Conservation (phyloP, 2,888 invertebrate species). For the Megalurothrips usitatus region DNA sequence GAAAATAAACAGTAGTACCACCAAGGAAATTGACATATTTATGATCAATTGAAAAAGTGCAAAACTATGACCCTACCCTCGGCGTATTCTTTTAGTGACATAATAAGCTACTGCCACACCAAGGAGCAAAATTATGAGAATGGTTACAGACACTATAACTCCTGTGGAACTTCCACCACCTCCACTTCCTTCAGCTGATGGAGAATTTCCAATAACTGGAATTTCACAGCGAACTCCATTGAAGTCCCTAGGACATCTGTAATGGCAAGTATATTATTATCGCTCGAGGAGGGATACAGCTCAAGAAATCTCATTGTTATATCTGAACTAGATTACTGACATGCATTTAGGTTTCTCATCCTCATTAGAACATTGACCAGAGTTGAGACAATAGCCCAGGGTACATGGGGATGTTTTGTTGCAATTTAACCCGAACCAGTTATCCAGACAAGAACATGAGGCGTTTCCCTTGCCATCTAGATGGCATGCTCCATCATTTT, state of each 20-base stretch:
- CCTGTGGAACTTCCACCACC: conserved; percentile 27
- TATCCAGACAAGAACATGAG: conserved; percentile 54
- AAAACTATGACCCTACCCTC: conserved; percentile 5
- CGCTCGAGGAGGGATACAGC: neutral
- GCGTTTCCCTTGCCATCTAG: conserved; percentile 50
- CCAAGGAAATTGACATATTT: conserved; percentile 31
- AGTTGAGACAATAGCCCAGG: conserved; percentile 33
- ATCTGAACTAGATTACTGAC: conserved; percentile 42
- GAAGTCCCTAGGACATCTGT: conserved; percentile 45
- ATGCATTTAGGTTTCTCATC: conserved; percentile 46
- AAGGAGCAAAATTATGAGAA: conserved; percentile 29
- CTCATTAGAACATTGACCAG: conserved; percentile 36
- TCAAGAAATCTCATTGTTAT: too few relatives aligned
- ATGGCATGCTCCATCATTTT: conserved; percentile 58
- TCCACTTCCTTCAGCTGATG: neutral
- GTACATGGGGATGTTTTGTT: conserved; percentile 31
- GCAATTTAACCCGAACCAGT: conserved; percentile 52
- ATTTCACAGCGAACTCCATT: conserved; percentile 44
- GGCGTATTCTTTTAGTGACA: conserved; percentile 28
- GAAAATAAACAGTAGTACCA: conserved; percentile 19
- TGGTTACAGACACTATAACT: conserved; percentile 29
- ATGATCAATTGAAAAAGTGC: conserved; percentile 29
- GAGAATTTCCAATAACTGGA: conserved; percentile 20
- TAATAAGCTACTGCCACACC: conserved; percentile 32
- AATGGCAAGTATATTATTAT: conserved; percentile 37